Base-by-base conservation (phyloP, 2,113 vertebrate genomes). In the Chloropsis cyanopogon region DNA sequence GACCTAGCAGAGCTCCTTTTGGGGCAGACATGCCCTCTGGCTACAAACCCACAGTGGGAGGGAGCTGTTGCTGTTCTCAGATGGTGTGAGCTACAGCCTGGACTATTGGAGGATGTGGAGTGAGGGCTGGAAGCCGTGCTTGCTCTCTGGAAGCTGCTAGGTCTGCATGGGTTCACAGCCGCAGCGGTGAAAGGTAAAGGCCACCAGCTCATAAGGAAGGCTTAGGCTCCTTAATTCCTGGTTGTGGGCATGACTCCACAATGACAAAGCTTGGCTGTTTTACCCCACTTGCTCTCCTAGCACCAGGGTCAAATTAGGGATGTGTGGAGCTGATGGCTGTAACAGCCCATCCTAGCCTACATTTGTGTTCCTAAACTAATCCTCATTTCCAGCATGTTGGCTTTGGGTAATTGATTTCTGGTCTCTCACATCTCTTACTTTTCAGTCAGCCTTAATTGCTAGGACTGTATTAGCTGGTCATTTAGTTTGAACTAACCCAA, bases 141-240 rank as follows among this genome's bases (percentile, higher is more conserved):
- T 68, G 24, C 35, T 72, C 12, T 57, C 70, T 82, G 65, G 70
- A 82, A 78, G 42, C 4, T 68, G 49, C 71, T 86, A 54, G 20
- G 7, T 49, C 57, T 85, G 35, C 7, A 14, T 22, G 44, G 37
- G 31, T 37, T 9, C 52, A 33, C 21, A 71, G 44, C 41, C 1
- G 0, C 24, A 9, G 19, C 8, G 16, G 47, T 33, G 14, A 63
- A 47, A 88, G 79, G 37, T 35, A 57, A 93, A 85, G 71, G n/a
- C 33, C 39, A 18, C 12, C 0, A 2, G 37, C 71, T 76, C 6
- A 1, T 65, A 25, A 42, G 31, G 46, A 20, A 20, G 17, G 7
- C 12, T 82, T 28, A 82, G 10, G 31, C 23, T 21, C 17, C 11
- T 47, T 68, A 57, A n/a, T 75, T 86, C 39, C 33, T 65, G 41